These are phyloP conservation scores for Puntigrus tetrazona DNA, from an alignment of 2,113 vertebrate species.

Conservation along the genomic window DNA sequence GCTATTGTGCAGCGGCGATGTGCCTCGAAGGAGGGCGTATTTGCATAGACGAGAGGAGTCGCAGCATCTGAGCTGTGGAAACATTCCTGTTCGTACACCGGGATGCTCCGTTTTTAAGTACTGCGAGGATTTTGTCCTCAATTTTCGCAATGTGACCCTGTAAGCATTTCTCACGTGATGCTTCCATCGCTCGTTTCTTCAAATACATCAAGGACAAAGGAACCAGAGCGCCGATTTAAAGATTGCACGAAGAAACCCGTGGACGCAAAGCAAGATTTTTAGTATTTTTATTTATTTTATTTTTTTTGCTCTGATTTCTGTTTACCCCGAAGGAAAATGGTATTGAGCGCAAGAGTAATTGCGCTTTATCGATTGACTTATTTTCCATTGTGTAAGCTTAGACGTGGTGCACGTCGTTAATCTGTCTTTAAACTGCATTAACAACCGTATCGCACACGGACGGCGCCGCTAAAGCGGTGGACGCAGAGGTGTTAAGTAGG, in stretches of 20 bases:
- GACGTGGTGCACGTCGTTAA: slow-evolving; percentile 12
- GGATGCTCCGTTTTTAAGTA: slow-evolving; percentile 36
- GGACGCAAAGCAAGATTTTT: slow-evolving; percentile 29
- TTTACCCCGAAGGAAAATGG: slow-evolving; percentile 29
- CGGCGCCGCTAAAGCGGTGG: slow-evolving; percentile 1
- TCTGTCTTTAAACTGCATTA: slow-evolving; percentile 24
- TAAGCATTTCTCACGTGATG: slow-evolving; percentile 22
- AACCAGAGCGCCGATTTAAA: slow-evolving; percentile 23
- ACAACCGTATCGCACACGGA: neutral
- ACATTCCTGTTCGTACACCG: slow-evolving; percentile 59
- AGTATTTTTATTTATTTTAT: no score
- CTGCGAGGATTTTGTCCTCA: neutral
- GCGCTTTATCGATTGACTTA: slow-evolving; percentile 34
- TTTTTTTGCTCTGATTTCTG: neutral
- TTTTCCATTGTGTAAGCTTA: slow-evolving; percentile 44
- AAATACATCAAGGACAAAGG: slow-evolving; percentile 43
- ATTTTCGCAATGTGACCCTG: slow-evolving; percentile 12
- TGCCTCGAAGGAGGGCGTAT: slow-evolving; percentile 77
- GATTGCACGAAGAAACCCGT: slow-evolving; percentile 30
- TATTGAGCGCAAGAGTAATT: slow-evolving; percentile 40
- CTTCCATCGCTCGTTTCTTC: neutral
- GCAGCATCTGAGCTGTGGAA: slow-evolving; percentile 73
- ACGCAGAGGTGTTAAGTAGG: neutral
- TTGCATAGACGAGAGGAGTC: slow-evolving; percentile 77
- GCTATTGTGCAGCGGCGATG: slow-evolving; percentile 69